These are phyloP conservation scores for Corythaeola cristata DNA, from an alignment of 2,113 vertebrate species.

Conservation along the genomic window DNA sequence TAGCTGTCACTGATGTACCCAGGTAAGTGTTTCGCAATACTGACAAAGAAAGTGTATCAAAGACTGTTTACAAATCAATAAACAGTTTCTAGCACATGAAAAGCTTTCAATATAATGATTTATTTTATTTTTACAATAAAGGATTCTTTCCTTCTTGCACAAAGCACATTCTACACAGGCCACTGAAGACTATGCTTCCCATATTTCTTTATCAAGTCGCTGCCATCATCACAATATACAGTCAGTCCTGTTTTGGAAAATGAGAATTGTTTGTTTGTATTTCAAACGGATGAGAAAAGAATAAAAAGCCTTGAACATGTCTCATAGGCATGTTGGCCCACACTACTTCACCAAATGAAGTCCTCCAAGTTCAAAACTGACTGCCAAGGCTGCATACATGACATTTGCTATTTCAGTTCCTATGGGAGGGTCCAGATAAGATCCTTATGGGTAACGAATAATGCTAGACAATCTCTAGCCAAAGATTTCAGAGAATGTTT, in stretches of 20 bases:
- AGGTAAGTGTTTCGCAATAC: background rate
- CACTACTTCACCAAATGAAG: background rate
- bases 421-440: slow-evolving; percentile 45
- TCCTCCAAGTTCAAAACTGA: slow-evolving; percentile 49
- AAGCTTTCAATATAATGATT: background rate
- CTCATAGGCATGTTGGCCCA: slow-evolving; percentile 24
- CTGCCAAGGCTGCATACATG: slow-evolving; percentile 56
- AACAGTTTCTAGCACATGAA: background rate
- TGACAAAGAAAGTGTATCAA: background rate
- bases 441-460: slow-evolving; percentile 47
- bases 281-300: slow-evolving; percentile 7
- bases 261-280: slow-evolving; percentile 18
- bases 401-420: slow-evolving; percentile 60
- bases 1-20: background rate
- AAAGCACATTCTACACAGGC: background rate
- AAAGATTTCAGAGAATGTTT: slow-evolving; percentile 44
- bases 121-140: background rate
- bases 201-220: background rate
- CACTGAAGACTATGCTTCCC: background rate
- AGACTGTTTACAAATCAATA: background rate
- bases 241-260: slow-evolving; percentile 16
- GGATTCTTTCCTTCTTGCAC: background rate
- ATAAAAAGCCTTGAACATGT: slow-evolving; percentile 34
- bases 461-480: slow-evolving; percentile 25
- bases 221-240: background rate